phyloP scores from a whole-genome alignment of 1,140 invertebrate genomes.

The Sycobia sp. region DNA sequence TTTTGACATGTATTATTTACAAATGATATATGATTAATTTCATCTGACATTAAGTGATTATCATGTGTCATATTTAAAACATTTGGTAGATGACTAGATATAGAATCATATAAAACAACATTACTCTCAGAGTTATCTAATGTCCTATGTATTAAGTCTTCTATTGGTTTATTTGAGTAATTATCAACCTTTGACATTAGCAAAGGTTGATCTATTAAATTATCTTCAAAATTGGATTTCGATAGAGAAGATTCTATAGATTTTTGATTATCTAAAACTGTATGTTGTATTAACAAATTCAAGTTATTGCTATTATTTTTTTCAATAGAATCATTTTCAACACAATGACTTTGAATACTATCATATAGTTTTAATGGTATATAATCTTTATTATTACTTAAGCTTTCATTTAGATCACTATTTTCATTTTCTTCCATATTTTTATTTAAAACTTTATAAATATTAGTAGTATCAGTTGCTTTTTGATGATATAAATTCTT shows the following conservation, averaged over 20 bases:
- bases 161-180: conserved; percentile 31
- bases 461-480: conserved; percentile 31
- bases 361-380: conserved; percentile 46
- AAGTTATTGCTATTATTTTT: neutral
- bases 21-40: conserved; percentile 40
- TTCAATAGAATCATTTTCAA: neutral
- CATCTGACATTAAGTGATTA: conserved; percentile 39
- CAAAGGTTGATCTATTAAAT: conserved; percentile 18
- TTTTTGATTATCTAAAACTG: conserved; percentile 28
- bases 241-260: conserved; percentile 19
- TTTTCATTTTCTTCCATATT: conserved; percentile 11
- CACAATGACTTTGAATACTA: conserved; percentile 29
- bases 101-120: conserved; percentile 38
- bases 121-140: conserved; percentile 25
- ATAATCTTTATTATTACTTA: conserved; percentile 40
- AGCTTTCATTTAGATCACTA: conserved; percentile 39
- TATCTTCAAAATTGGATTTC: conserved; percentile 14
- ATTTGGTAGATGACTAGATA: conserved; percentile 44
- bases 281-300: neutral
- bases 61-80: conserved; percentile 40
- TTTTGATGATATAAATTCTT: conserved; percentile 23
- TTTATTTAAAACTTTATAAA: conserved; percentile 38
- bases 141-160: conserved; percentile 30
- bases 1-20: conserved; percentile 35
- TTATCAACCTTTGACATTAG: conserved; percentile 29